Percentiles rank a stretch among this genome's conserved stretches.
Evolutionary conservation across 2,797 vertebrate species (phyloP).

Genomic region (Muraenolepis orangiensis): DNA sequence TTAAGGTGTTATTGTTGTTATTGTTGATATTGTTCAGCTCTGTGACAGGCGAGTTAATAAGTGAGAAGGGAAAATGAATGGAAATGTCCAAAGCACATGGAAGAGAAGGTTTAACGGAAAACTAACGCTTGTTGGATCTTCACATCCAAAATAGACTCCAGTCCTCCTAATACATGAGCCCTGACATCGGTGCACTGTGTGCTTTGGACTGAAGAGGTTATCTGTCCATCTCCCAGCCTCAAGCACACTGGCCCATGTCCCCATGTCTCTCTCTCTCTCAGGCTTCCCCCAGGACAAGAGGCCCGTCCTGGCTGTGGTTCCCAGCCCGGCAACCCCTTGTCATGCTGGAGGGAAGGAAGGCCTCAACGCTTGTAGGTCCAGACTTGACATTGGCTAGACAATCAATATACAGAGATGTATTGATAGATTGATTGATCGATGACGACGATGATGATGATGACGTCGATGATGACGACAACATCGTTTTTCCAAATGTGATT

Average conservation of each 20-base stretch:
- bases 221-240: neutral
- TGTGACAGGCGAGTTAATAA: neutral
- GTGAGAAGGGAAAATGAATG: neutral
- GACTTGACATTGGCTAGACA: neutral
- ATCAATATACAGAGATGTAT: no score
- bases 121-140: no score
- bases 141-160: neutral
- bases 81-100: no score
- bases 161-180: no score
- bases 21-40: neutral
- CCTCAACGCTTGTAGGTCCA: conserved; percentile 66
- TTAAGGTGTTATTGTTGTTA: no score
- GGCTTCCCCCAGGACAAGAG: conserved; percentile 78
- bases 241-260: neutral
- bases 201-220: neutral
- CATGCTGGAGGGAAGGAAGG: conserved; percentile 68
- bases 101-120: no score
- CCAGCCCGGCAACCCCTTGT: conserved; percentile 72
- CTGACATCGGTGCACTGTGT: no score
- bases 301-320: conserved; percentile 74
- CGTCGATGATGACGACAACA: no score
- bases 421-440: no score
- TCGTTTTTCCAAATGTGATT: no score
- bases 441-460: no score
- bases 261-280: conserved; percentile 28